Conservation (phyloP, 1,140 invertebrate species). For the Ctenoplectra terminalis region DNA sequence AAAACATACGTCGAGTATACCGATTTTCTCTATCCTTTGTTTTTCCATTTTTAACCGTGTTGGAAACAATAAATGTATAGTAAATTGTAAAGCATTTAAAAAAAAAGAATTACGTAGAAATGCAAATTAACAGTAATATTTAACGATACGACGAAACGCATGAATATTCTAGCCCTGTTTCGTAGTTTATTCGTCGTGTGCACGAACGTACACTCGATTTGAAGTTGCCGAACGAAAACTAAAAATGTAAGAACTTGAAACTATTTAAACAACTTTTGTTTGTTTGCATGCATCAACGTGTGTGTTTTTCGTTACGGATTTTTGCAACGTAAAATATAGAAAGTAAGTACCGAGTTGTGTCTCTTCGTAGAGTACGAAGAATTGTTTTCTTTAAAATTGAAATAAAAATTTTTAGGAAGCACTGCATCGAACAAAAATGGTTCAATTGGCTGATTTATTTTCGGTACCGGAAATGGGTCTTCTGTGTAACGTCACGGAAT, state of each 20-base stretch:
- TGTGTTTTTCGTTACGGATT: conserved; percentile 66
- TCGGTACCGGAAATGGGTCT: conserved; percentile 98
- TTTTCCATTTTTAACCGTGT: neutral
- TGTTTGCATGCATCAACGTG: conserved; percentile 69
- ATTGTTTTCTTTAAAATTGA: no score
- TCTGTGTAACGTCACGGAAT: conserved; percentile 96
- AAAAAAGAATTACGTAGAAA: neutral
- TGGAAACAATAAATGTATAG: neutral
- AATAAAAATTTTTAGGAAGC: conserved; percentile 68
- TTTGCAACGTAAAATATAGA: conserved; percentile 64
- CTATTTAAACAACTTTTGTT: conserved; percentile 56
- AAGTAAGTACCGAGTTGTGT: conserved; percentile 66
- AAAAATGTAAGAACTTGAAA: neutral
- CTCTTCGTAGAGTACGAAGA: neutral
- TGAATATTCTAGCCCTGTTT: neutral
- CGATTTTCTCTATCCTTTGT: neutral
- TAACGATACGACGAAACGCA: neutral
- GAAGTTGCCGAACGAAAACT: neutral
- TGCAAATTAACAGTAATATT: neutral
- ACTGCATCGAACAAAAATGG: conserved; percentile 88
- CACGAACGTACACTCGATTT: neutral
- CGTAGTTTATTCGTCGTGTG: neutral
- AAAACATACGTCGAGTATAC: neutral
- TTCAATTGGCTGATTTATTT: conserved; percentile 98
- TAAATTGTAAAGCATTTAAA: neutral